These are phyloP conservation scores for Mesochorus sp. DNA, from an alignment of 2,888 invertebrate genomes.

Conservation along the genomic window DNA sequence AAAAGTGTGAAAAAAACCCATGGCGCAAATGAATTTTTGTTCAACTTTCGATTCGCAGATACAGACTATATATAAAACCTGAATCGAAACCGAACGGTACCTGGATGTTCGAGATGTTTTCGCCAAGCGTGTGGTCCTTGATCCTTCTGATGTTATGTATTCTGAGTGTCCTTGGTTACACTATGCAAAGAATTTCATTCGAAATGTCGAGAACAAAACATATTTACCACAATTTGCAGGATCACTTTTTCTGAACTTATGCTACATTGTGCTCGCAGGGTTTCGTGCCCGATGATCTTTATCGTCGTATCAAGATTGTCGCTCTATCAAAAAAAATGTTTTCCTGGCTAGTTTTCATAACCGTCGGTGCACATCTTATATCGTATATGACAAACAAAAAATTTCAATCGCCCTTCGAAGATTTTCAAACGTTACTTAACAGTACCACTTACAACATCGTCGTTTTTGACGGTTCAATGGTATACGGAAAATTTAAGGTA, in stretches of 20 bases:
- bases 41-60: too few relatives aligned
- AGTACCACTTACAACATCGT: conserved; percentile 64
- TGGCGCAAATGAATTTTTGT: too few relatives aligned
- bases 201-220: neutral
- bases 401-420: conserved; percentile 62
- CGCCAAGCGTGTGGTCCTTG: conserved; percentile 62
- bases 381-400: conserved; percentile 62
- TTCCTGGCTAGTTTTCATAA: conserved; percentile 65
- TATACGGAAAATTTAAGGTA: conserved; percentile 54
- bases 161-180: conserved; percentile 53
- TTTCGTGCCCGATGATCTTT: conserved; percentile 57
- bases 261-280: conserved; percentile 67
- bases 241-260: conserved; percentile 67
- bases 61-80: conserved; percentile 58
- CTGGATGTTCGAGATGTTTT: conserved; percentile 69
- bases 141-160: conserved; percentile 50
- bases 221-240: conserved; percentile 27
- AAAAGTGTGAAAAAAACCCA: neutral
- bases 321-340: conserved; percentile 63
- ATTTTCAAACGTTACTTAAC: conserved; percentile 58
- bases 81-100: conserved; percentile 26
- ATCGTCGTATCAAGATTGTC: conserved; percentile 61
- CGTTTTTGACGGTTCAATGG: conserved; percentile 48
- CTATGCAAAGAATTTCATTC: conserved; percentile 32
- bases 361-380: conserved; percentile 65